A percentile compares a stretch with the other conserved stretches of the same genome.
These are phyloP conservation scores for Calameuta pallipes DNA, from an alignment of 2,888 invertebrate genomes.

Conservation along the genomic window DNA sequence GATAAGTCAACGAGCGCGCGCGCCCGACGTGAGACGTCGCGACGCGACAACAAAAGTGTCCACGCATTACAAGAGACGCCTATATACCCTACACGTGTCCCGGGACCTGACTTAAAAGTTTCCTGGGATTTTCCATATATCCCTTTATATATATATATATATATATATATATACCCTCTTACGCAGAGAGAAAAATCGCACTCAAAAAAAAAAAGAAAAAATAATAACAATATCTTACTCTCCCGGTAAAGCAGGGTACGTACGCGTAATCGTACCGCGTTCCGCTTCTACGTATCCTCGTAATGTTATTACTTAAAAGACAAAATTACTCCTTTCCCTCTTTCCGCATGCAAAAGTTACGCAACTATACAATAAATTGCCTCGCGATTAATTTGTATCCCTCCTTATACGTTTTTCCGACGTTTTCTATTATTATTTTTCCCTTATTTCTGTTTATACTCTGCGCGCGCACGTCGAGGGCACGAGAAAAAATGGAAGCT, in stretches of 20 bases:
- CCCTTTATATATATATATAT: background rate
- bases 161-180: background rate
- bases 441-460: background rate
- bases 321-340: background rate
- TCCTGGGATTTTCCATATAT: background rate
- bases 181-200: background rate
- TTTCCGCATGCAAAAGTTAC: slow-evolving; percentile 53
- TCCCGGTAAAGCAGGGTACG: background rate
- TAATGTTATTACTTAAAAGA: background rate
- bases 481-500: background rate
- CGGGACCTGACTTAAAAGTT: background rate
- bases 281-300: background rate
- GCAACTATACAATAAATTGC: slow-evolving; percentile 40
- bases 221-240: background rate
- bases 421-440: background rate
- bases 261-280: background rate
- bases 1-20: background rate
- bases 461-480: slow-evolving; percentile 5
- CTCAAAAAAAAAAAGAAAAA: background rate
- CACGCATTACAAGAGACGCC: background rate
- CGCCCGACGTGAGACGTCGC: background rate
- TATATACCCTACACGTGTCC: background rate
- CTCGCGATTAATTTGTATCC: slow-evolving; percentile 27
- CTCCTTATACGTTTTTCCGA: background rate
- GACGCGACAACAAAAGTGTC: background rate